A percentile compares a stretch with the other conserved stretches of the same genome.
These are phyloP conservation scores for Drosophila meridiana DNA, from an alignment of 2,888 invertebrate genomes.

Conservation along the genomic window DNA sequence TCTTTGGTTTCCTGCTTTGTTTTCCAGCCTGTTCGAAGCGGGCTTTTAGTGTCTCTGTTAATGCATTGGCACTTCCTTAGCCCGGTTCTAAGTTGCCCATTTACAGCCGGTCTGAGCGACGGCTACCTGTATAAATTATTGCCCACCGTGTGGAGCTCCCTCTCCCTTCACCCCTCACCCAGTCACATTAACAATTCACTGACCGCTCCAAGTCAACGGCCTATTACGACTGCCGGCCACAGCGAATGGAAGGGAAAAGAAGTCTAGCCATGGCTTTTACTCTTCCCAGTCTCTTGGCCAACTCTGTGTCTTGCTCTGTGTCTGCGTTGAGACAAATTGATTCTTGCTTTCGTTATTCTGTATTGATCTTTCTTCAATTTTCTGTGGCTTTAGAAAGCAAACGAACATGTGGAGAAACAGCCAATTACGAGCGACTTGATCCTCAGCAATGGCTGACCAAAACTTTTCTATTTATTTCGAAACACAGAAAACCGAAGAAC, in stretches of 20 bases:
- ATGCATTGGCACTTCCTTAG: slow-evolving; percentile 74
- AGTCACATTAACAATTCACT: slow-evolving; percentile 78
- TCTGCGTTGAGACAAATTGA: slow-evolving; percentile 40
- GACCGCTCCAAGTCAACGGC: slow-evolving; percentile 82
- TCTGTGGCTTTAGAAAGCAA: slow-evolving; percentile 52
- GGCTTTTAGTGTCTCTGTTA: slow-evolving; percentile 59
- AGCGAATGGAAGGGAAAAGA: slow-evolving; percentile 48
- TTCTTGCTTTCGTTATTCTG: slow-evolving; percentile 55
- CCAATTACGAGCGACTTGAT: slow-evolving; percentile 45
- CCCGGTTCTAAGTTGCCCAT: slow-evolving; percentile 32
- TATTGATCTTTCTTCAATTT: slow-evolving; percentile 28
- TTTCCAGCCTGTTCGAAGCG: slow-evolving; percentile 54
- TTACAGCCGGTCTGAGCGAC: slow-evolving; percentile 51
- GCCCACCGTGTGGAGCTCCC: slow-evolving; percentile 60
- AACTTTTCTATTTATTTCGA: slow-evolving; percentile 25
- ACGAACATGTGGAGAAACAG: slow-evolving; percentile 37
- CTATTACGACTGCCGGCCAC: slow-evolving; percentile 55
- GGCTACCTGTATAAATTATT: slow-evolving; percentile 76
- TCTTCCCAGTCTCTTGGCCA: slow-evolving; percentile 5
- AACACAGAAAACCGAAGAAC: not conserved
- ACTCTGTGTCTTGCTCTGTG: slow-evolving; percentile 4
- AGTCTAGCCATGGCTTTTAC: slow-evolving; percentile 57
- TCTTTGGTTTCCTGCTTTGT: slow-evolving; percentile 80
- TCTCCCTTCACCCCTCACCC: not conserved
- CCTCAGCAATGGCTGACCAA: slow-evolving; percentile 17